Conservation (phyloP, 2,888 invertebrate species). For the Ochropleura leucogaster region DNA sequence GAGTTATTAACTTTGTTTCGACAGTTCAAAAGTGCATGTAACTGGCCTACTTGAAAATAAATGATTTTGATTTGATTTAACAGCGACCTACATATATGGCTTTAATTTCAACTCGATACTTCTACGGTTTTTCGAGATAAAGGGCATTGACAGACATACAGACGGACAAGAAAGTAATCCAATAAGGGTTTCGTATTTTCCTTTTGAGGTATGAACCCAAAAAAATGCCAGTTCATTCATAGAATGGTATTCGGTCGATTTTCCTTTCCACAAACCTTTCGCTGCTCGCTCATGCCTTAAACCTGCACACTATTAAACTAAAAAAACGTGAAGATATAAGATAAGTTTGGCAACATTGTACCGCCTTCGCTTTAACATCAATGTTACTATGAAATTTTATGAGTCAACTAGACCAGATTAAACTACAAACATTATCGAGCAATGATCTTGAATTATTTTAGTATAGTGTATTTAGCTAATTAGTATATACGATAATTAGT, state of each 20-base stretch:
- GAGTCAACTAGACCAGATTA: conserved; percentile 52
- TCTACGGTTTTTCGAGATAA: too few species aligned
- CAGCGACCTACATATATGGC: too few species aligned
- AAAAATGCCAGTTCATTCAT: too few species aligned
- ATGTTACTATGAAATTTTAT: conserved; percentile 53
- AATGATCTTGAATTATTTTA: conserved; percentile 49
- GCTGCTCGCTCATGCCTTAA: conserved; percentile 5
- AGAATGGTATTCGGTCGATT: background rate
- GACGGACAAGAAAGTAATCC: too few species aligned
- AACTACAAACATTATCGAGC: conserved; percentile 43
- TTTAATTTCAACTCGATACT: too few species aligned
- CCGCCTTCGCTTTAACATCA: conserved; percentile 42
- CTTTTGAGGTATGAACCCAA: too few species aligned
- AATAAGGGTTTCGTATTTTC: too few species aligned
- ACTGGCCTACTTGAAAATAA: too few species aligned
- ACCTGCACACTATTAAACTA: conserved; percentile 43
- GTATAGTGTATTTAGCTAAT: conserved; percentile 43
- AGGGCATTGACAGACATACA: too few species aligned
- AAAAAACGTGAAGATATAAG: conserved; percentile 54
- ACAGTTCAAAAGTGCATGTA: too few species aligned
- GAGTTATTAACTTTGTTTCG: too few species aligned
- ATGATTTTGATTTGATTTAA: too few species aligned
- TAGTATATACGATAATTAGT: conserved; percentile 9
- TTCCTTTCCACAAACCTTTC: background rate
- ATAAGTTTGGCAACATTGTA: conserved; percentile 61